Evolutionary conservation across 2,113 vertebrate genomes (phyloP).

Genomic region (Propithecus coquereli): DNA sequence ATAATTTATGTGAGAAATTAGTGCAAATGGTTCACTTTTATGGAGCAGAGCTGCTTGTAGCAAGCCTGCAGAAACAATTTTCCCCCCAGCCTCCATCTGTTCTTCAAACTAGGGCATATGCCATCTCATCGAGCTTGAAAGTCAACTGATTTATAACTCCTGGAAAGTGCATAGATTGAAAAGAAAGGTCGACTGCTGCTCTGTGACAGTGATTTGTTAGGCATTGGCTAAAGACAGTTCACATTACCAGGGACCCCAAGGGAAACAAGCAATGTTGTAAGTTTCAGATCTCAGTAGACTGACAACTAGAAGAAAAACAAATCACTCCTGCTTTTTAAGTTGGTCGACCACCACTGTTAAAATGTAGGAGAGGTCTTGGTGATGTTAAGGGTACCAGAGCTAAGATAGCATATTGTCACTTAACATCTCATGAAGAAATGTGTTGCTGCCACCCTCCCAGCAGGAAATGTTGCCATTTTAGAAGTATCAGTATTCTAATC

Average conservation of each 20-base stretch:
- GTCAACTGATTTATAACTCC: constrained; percentile 86
- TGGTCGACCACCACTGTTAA: constrained; percentile 31
- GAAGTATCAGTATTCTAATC: constrained; percentile 34
- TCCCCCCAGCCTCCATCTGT: constrained; percentile 89
- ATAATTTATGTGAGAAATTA: constrained; percentile 89
- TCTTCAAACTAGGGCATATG: constrained; percentile 89
- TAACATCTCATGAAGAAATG: not conserved
- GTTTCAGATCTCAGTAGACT: constrained; percentile 63
- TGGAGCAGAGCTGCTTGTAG: constrained; percentile 84
- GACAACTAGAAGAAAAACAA: constrained; percentile 67
- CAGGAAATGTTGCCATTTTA: not conserved
- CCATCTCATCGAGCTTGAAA: constrained; percentile 85
- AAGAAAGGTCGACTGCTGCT: constrained; percentile 81
- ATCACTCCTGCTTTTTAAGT: constrained; percentile 53
- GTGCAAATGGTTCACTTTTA: constrained; percentile 84
- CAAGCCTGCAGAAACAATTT: constrained; percentile 87
- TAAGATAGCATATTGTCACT: constrained; percentile 7
- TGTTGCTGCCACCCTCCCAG: constrained; percentile 3
- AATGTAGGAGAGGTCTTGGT: not conserved
- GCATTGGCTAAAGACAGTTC: constrained; percentile 81
- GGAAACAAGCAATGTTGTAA: constrained; percentile 67
- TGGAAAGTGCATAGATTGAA: constrained; percentile 83
- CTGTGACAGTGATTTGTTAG: constrained; percentile 83
- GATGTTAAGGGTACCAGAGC: not conserved
- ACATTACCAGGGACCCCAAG: constrained; percentile 69